Conservation (phyloP, 2,797 vertebrate species). For the Dromococcyx pavoninus region DNA sequence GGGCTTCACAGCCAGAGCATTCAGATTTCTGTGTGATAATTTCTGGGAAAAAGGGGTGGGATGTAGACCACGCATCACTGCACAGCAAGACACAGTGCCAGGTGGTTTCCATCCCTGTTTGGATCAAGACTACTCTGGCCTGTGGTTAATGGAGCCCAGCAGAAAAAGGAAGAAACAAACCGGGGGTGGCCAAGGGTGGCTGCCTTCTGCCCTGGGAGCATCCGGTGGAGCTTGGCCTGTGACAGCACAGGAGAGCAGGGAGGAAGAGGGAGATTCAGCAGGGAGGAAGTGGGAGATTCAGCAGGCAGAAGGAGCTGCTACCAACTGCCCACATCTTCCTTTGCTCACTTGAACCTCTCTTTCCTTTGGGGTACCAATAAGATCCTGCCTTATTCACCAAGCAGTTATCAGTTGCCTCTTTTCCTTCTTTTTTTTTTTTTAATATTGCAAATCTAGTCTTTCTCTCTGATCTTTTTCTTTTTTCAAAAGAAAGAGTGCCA, state of each 20-base stretch:
- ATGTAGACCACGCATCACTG: not conserved
- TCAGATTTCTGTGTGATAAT: not conserved
- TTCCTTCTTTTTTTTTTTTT: not conserved
- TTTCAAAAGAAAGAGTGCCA: not conserved
- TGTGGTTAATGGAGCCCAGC: not conserved
- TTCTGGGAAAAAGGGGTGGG: not conserved
- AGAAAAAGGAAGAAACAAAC: not conserved
- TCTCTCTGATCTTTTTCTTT: not conserved
- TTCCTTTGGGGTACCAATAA: not conserved
- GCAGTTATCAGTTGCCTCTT: not conserved
- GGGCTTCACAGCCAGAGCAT: not conserved
- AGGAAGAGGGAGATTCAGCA: not conserved
- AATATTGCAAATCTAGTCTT: not conserved
- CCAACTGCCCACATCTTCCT: not conserved
- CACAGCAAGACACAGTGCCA: accelerated
- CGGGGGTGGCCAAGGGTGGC: not conserved
- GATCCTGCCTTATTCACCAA: not conserved
- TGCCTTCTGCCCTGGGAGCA: not conserved
- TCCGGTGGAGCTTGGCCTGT: not conserved
- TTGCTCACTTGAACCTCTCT: not conserved
- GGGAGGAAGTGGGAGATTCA: not conserved
- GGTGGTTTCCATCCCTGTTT: not conserved
- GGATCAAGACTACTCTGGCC: not conserved
- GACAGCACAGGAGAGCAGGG: not conserved
- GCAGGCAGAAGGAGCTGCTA: not conserved